Base-by-base conservation (phyloP, 2,113 vertebrate genomes). In the Sylvietta virens region DNA sequence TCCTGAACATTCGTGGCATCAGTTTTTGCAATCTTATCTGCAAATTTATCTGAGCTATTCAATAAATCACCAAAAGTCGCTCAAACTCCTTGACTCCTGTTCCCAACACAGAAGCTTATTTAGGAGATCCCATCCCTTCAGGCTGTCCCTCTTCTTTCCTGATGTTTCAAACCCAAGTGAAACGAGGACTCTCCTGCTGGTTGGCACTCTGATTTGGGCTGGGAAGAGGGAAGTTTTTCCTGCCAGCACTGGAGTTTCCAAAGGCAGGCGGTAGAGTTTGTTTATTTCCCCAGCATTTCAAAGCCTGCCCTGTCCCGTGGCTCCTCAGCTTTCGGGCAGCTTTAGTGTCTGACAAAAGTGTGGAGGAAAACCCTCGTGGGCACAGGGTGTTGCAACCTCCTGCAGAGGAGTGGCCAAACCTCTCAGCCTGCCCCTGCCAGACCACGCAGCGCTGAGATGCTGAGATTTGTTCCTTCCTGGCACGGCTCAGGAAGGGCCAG, bases 11-110 rank as follows among this genome's bases (percentile, higher is more conserved):
- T 45, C 27, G 37, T n/a, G 56, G 37, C 13, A 8, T 64, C 31
- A 4, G 4, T 37, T 35, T 90, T 71, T 80, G 58, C 13, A 4
- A 14, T 23, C 7, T n/a, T 19, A 53, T 1, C 1, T 37, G 42
- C 58, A 42, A 44, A 80, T 73, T 54, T 58, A 48, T 53, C 76
- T 2, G 4, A 79, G 23, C 20, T 65, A 12, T 27, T 57, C 72
- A 76, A 53, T 11, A 35, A 91, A 76, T 24, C 0, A 0, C 31
- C 70, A 30, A 35, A n/a, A 51, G 15, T 13, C 0, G 0, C 30
- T 44, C 26, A 26, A 40, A 88, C 57, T 67, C 86, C 89, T 73
- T 0, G 0, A 39, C 26, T 81, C n/a, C 28, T 15, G 10, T 23
- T 79, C 61, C 37, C 40, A 67, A 8, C 33, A 33, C 9, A 18